Conservation (phyloP, 2,888 invertebrate species). For the Allygus modestus region DNA sequence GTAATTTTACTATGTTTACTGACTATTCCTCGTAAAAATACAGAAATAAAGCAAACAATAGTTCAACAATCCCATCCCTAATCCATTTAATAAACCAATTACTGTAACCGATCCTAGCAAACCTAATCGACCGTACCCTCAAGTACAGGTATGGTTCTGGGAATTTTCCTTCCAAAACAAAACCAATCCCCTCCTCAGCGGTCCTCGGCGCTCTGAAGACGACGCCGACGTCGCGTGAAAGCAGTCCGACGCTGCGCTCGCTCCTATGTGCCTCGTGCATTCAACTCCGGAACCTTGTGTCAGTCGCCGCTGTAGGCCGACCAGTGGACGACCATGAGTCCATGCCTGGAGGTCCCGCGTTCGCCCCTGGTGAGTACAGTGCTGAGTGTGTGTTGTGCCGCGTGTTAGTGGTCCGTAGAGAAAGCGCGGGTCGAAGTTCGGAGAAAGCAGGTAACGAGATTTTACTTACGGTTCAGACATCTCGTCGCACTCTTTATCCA, state of each 20-base stretch:
- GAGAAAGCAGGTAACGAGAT: background rate
- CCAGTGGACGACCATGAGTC: constrained; percentile 27
- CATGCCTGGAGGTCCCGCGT: background rate
- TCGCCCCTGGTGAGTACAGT: background rate
- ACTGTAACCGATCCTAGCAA: no score
- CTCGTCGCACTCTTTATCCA: no score
- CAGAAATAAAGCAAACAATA: no score
- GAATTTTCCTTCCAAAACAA: background rate
- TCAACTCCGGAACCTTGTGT: background rate
- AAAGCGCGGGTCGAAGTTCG: background rate
- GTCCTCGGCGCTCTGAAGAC: background rate
- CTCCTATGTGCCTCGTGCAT: background rate
- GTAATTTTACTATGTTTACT: no score
- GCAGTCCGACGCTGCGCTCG: background rate
- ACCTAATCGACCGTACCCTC: no score
- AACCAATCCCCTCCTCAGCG: background rate
- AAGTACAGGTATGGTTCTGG: no score
- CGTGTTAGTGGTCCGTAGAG: background rate
- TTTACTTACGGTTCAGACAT: no score
- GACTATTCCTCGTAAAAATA: no score
- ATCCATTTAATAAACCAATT: no score
- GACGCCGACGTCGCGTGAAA: background rate
- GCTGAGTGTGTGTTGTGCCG: background rate
- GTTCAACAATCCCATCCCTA: no score
- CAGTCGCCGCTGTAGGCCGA: constrained; percentile 1